Percentiles rank a stretch among this genome's conserved stretches.
phyloP scores from a whole-genome alignment of 2,797 vertebrate species.

The Artibeus lituratus region DNA sequence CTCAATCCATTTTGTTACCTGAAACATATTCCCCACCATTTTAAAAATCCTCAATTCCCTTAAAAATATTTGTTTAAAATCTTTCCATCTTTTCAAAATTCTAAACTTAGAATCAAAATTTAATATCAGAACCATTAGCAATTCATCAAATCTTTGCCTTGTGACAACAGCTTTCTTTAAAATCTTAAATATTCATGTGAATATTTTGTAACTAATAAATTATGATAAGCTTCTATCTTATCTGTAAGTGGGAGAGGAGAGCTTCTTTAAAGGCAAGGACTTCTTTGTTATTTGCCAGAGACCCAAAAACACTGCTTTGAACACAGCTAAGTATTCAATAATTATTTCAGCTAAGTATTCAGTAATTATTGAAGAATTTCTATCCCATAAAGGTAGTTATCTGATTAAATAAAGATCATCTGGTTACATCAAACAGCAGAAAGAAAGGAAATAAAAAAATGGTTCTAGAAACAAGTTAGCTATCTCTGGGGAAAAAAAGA shows the following conservation, averaged over 20 bases:
- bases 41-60: not conserved
- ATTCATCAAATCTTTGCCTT: not conserved
- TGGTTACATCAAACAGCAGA: not conserved
- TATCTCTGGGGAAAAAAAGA: not conserved
- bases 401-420: slow-evolving; percentile 14
- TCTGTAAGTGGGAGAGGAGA: not conserved
- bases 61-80: slow-evolving; percentile 17
- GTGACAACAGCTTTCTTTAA: not conserved
- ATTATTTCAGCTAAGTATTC: not conserved
- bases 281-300: not conserved
- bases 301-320: not conserved
- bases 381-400: not conserved
- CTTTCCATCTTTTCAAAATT: not conserved
- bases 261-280: not conserved
- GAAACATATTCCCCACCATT: not conserved
- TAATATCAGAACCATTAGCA: not conserved
- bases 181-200: slow-evolving; percentile 22
- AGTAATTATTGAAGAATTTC: slow-evolving; percentile 18
- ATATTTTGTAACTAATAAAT: not conserved
- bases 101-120: not conserved
- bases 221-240: not conserved
- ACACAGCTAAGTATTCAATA: not conserved
- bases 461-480: not conserved
- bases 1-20: not conserved
- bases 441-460: not conserved